Base-by-base conservation (phyloP, 2,113 vertebrate genomes). In the Lepus europaeus region DNA sequence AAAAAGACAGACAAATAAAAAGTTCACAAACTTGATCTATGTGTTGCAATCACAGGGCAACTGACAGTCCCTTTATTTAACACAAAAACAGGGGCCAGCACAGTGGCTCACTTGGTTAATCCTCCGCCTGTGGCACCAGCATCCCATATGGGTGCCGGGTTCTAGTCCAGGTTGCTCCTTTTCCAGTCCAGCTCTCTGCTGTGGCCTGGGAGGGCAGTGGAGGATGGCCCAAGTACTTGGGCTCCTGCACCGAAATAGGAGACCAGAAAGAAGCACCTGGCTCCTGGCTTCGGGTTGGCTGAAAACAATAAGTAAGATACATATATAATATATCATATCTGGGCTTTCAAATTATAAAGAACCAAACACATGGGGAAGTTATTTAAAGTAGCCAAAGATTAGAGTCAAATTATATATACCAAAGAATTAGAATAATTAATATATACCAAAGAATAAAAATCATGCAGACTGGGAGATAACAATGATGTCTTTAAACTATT, bases 1-100 rank as follows among this genome's bases (percentile, higher is more conserved):
- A 87, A 83, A 70, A 78, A 79, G 25, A 91, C 56, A 87, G 22
- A 16, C 20, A 77, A 90, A 92, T 20, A 94, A 33, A 22, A 89
- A 86, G 16, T 17, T 93, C 13, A 86, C 31, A 59, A 22, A 79
- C 49, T 36, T 27, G 74, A 5, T 51, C 6, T 31, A 56, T 85
- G 29, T 45, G 16, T 25, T 83, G 29, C 8, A 23, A 22, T 69
- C 9, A 33, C 10, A 76, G 25, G 33, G 39, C 17, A 82, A 77
- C 23, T 12, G 61, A 69, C 1, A 16, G n/a, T 33, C 16, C 56
- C 56, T 16, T 17, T 59, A 17, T 59, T 59, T 59, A 59, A 59
- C 14, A 59, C 56, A 59, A 59, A 59, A 6, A 45, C 45, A 45
- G 45, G 45, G 5, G 45, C 45, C 45, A 45, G 6, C 45, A 45